A percentile compares a stretch with the other conserved stretches of the same genome.
phyloP scores from a whole-genome alignment of 1,140 invertebrate species.

The Gonatopus flavifemur region DNA sequence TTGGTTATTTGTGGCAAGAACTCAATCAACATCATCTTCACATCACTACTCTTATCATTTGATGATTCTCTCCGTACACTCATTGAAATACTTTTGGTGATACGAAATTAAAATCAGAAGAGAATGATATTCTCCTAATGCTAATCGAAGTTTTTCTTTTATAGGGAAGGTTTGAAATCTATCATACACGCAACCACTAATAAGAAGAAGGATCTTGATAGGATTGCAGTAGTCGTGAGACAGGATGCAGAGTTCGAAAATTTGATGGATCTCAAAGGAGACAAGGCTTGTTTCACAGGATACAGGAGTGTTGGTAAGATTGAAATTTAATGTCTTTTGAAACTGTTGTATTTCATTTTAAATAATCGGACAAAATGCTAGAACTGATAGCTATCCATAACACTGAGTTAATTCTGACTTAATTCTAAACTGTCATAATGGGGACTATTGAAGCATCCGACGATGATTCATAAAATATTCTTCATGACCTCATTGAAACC shows the following conservation, averaged over 20 bases:
- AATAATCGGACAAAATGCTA: background rate
- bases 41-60: no score
- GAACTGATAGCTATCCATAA: no score
- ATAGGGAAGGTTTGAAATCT: slow-evolving; percentile 64
- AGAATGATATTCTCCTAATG: background rate
- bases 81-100: background rate
- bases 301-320: slow-evolving; percentile 69
- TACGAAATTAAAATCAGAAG: slow-evolving; percentile 3
- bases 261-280: slow-evolving; percentile 66
- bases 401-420: background rate
- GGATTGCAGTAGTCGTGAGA: slow-evolving; percentile 71
- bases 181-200: slow-evolving; percentile 68
- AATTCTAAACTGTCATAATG: no score
- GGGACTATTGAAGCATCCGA: no score
- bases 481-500: no score
- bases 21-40: no score
- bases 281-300: slow-evolving; percentile 70
- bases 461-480: no score
- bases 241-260: slow-evolving; percentile 61
- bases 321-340: slow-evolving; percentile 5
- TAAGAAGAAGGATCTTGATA: slow-evolving; percentile 63
- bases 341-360: background rate
- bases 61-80: background rate
- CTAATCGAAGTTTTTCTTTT: slow-evolving; percentile 35
- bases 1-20: no score